Percentiles rank a stretch among this genome's conserved stretches.
Evolutionary conservation across 2,888 invertebrate species (phyloP).

Genomic region (Drosophila emarginata): DNA sequence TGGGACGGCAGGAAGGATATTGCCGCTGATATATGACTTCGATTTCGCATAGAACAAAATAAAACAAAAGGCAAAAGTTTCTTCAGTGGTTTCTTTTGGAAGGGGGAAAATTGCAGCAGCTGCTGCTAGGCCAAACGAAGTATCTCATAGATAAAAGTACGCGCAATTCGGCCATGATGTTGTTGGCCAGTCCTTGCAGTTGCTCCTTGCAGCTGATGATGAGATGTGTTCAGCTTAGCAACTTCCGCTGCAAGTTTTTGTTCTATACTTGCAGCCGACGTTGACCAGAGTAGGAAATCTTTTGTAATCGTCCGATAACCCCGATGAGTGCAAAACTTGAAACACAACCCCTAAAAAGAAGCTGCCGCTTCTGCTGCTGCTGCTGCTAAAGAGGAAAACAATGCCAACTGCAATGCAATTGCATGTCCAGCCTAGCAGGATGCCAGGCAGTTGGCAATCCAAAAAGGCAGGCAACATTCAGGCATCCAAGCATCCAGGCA

Average conservation of each 20-base stretch:
- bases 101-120: constrained; percentile 26
- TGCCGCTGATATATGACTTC: constrained; percentile 68
- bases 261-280: constrained; percentile 36
- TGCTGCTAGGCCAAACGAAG: constrained; percentile 30
- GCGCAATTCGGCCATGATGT: neutral
- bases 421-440: constrained; percentile 75
- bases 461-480: neutral
- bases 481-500: constrained; percentile 10
- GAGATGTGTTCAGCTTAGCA: constrained; percentile 24
- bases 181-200: neutral
- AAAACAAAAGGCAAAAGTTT: neutral
- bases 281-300: constrained; percentile 72
- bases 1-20: constrained; percentile 61
- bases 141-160: constrained; percentile 68
- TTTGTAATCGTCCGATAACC: constrained; percentile 79
- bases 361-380: constrained; percentile 7
- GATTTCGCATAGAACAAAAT: constrained; percentile 45
- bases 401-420: constrained; percentile 65
- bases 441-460: constrained; percentile 42
- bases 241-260: constrained; percentile 68
- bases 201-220: constrained; percentile 37
- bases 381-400: constrained; percentile 36
- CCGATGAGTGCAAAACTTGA: constrained; percentile 63
- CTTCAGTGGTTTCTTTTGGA: neutral
- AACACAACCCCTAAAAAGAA: constrained; percentile 66